Conservation (phyloP, 2,888 invertebrate genomes). For the Zaprionus lineosus region DNA sequence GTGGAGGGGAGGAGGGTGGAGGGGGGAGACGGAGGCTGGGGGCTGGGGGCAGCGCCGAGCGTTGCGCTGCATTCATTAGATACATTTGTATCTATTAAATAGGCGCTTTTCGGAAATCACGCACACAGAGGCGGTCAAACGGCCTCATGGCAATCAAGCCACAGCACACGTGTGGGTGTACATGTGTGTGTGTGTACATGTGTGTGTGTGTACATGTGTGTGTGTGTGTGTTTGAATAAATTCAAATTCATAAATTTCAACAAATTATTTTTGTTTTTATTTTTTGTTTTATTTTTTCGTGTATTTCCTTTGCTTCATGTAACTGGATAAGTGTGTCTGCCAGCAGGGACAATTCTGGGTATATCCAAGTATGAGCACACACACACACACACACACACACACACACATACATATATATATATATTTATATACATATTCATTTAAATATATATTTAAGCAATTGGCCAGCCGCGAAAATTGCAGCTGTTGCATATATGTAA, state of each 20-base stretch:
- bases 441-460: slow-evolving; percentile 21
- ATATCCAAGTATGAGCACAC: too few species aligned
- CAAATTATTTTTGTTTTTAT: slow-evolving; percentile 39
- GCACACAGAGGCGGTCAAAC: slow-evolving; percentile 21
- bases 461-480: slow-evolving; percentile 45
- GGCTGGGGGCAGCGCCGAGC: slow-evolving; percentile 12
- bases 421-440: background rate
- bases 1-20: background rate
- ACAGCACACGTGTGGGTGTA: too few species aligned
- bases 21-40: too few species aligned
- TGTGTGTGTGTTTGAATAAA: slow-evolving; percentile 45
- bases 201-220: slow-evolving; percentile 3
- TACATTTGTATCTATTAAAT: slow-evolving; percentile 63
- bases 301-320: slow-evolving; percentile 49
- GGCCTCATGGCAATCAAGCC: slow-evolving; percentile 17
- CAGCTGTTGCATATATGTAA: slow-evolving; percentile 35
- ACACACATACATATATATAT: background rate
- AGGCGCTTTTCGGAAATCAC: slow-evolving; percentile 43
- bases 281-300: slow-evolving; percentile 32
- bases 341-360: too few species aligned
- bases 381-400: slow-evolving; percentile 12
- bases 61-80: slow-evolving; percentile 60
- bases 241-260: slow-evolving; percentile 61
- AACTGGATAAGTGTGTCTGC: slow-evolving; percentile 50
- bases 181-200: slow-evolving; percentile 12